Base-by-base conservation (phyloP, 2,888 invertebrate species). In the Gymnoscelis rufifasciata region DNA sequence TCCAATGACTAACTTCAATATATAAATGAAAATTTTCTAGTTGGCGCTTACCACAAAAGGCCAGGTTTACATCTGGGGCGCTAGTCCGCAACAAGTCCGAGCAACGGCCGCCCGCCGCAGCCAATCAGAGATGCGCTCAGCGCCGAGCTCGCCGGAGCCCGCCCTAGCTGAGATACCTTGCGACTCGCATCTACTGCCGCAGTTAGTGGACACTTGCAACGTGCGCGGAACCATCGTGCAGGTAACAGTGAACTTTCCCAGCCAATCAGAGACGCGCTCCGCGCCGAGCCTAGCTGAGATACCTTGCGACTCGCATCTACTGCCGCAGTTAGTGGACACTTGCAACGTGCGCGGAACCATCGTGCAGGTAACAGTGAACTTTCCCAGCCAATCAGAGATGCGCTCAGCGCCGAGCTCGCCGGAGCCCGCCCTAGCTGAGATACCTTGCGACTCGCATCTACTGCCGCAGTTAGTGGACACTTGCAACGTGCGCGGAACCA, bases 151-250 rank as follows among this genome's bases (percentile, higher is more conserved):
- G 39, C 63, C 39, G 28, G 39, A 15, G 15, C 11, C 46, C 30
- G 36, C 33, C 14, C 15, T 40, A 28, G 37, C 45, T 23, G 13
- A 54, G 31, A 54, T 49, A 10, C 55, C 51, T 7, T 50, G 43
- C 19, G 68, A 69, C 54, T 55, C 56, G 39, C 68, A 93, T 71
- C 83, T 93, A 45, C 67, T 81, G 38, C 94, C 94, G 12, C 82
- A 87, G 38, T 62, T 86, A 3, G 90, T 94, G 2, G 92, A 93
- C 65, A 91, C 90, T 3, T 78, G 82, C 42, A 88, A 90, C 53
- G 90, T 94, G 3, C 83, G 81, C 10, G 93, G 92, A 0, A 82
- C 84, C 51, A 91, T 94, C 42, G 69, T 90, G 10, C 92, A 93
- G 88, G 93, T 46, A 28, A 4, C 13, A n/a, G 33, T 5, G 4